Evolutionary conservation across 2,888 invertebrate species (phyloP).

Genomic region (Elmis aenea): DNA sequence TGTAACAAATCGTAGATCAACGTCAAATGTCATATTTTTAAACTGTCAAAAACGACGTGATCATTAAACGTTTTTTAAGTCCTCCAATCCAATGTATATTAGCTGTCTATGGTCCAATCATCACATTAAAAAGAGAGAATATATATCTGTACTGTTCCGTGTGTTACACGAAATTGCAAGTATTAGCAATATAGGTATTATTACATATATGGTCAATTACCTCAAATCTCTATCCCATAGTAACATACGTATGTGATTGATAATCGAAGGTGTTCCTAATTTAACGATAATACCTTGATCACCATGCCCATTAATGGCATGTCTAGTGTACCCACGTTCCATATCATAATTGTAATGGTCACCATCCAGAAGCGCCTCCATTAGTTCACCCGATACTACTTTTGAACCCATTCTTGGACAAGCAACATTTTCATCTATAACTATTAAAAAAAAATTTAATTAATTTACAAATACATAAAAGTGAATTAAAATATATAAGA

Average conservation of each 20-base stretch:
- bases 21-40: no score
- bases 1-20: no score
- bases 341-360: constrained; percentile 83
- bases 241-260: constrained; percentile 89
- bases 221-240: constrained; percentile 93
- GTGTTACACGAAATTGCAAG: no score
- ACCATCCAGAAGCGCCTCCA: constrained; percentile 82
- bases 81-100: no score
- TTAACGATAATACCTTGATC: constrained; percentile 82
- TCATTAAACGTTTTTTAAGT: no score
- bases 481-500: constrained; percentile 4
- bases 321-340: constrained; percentile 75
- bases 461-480: constrained; percentile 3
- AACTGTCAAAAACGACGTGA: no score
- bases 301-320: constrained; percentile 46
- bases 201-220: no score
- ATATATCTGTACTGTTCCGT: no score
- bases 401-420: constrained; percentile 73
- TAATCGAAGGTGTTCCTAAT: constrained; percentile 76
- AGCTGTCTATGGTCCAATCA: no score
- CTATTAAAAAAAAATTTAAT: constrained; percentile 47
- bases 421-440: constrained; percentile 91
- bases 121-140: no score
- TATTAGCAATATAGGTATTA: no score
- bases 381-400: constrained; percentile 87